Conservation (phyloP, 2,113 vertebrate species). For the Dipodomys spectabilis region DNA sequence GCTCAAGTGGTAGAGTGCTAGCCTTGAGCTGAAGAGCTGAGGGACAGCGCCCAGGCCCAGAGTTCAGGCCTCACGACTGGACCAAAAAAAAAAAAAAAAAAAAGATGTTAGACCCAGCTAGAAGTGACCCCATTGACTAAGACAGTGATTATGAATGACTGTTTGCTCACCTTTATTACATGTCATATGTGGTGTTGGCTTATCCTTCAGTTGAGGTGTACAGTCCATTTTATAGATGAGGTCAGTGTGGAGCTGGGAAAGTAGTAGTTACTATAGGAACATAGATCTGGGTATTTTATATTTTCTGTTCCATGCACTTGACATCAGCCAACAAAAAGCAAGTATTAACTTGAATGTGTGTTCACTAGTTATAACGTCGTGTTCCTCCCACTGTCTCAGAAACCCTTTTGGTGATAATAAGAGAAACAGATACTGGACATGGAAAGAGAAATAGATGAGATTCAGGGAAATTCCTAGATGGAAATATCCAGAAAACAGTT, state of each 20-base stretch:
- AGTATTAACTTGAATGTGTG: not conserved
- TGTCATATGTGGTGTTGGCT: not conserved
- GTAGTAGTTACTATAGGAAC: slow-evolving; percentile 21
- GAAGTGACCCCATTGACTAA: not conserved
- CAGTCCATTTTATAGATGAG: not conserved
- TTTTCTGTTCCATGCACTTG: not conserved
- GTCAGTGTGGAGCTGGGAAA: not conserved
- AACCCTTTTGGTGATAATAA: not conserved
- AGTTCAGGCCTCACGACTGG: too few species aligned
- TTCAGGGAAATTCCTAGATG: not conserved
- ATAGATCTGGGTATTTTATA: not conserved
- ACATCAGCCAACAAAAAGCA: not conserved
- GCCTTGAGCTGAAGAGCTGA: too few species aligned
- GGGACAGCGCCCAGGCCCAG: too few species aligned
- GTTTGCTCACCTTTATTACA: not conserved
- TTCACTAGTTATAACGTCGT: not conserved
- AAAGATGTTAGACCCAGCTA: not conserved
- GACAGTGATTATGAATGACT: not conserved
- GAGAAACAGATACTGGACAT: not conserved
- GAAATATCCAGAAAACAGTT: not conserved
- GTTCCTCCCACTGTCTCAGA: not conserved
- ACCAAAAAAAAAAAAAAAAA: too few species aligned
- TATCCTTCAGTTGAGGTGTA: too few species aligned
- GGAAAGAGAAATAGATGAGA: not conserved
- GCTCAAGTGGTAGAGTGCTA: too few species aligned